These are phyloP conservation scores for Euproctis similis DNA, from an alignment of 2,888 invertebrate genomes.

Conservation along the genomic window DNA sequence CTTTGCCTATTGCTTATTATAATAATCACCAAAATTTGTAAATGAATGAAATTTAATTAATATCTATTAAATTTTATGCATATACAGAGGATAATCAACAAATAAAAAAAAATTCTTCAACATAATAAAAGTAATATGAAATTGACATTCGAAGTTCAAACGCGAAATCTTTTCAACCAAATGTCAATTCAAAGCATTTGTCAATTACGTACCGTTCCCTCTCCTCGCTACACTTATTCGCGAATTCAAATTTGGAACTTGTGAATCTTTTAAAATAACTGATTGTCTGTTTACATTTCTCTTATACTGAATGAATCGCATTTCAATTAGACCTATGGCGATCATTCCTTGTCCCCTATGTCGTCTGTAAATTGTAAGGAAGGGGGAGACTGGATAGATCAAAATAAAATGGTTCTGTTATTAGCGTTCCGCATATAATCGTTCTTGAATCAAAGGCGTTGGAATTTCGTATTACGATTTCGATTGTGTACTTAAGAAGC, in stretches of 20 bases:
- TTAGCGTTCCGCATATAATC: conserved; percentile 55
- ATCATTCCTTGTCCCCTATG: conserved; percentile 17
- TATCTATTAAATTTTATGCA: too few species aligned
- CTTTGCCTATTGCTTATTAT: too few species aligned
- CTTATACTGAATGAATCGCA: conserved; percentile 60
- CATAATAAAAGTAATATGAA: conserved; percentile 15
- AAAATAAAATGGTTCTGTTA: conserved; percentile 47
- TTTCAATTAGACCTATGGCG: conserved; percentile 37
- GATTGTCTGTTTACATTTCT: conserved; percentile 72
- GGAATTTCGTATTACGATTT: conserved; percentile 39
- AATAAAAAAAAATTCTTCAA: too few species aligned
- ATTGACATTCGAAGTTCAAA: conserved; percentile 34
- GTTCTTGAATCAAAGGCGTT: conserved; percentile 53
- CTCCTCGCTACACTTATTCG: conserved; percentile 23
- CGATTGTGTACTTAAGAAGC: conserved; percentile 48
- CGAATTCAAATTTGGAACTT: conserved; percentile 53
- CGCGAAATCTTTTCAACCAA: conserved; percentile 19
- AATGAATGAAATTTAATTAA: too few species aligned
- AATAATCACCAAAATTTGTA: too few species aligned
- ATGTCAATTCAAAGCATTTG: conserved; percentile 46
- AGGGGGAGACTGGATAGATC: conserved; percentile 23
- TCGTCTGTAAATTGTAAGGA: conserved; percentile 11
- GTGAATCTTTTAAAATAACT: conserved; percentile 64
- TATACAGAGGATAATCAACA: too few species aligned
- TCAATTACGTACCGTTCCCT: conserved; percentile 36